Evolutionary conservation across 1,140 invertebrate genomes (phyloP).

Genomic region (Calycopis cecrops): DNA sequence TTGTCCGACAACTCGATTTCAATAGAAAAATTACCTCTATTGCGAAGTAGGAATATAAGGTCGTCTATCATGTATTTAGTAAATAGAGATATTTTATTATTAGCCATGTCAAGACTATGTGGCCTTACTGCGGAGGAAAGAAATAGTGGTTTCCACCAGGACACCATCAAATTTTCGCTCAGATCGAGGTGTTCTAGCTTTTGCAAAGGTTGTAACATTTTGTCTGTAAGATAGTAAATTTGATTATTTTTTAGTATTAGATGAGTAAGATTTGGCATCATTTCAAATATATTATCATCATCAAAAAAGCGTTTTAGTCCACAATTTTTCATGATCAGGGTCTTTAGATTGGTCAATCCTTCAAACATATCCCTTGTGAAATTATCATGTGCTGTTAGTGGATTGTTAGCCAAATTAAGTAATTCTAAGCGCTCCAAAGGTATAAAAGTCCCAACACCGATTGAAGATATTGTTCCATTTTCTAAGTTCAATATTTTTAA

Average conservation of each 20-base stretch:
- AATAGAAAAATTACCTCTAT: constrained; percentile 32
- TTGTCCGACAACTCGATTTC: constrained; percentile 71
- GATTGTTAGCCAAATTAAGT: constrained; percentile 74
- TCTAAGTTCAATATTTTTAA: constrained; percentile 68
- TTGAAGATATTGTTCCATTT: constrained; percentile 69
- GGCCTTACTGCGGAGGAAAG: constrained; percentile 46
- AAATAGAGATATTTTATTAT: constrained; percentile 75
- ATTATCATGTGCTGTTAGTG: constrained; percentile 51
- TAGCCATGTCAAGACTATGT: constrained; percentile 51
- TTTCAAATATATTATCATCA: constrained; percentile 68
- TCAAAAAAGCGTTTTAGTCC: constrained; percentile 63
- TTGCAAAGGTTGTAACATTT: constrained; percentile 61
- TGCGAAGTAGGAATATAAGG: constrained; percentile 61
- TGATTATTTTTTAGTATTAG: constrained; percentile 70
- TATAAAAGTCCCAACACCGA: constrained; percentile 63
- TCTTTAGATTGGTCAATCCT: constrained; percentile 66
- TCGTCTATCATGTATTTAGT: constrained; percentile 75
- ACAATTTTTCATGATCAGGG: constrained; percentile 69
- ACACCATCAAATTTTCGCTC: constrained; percentile 66
- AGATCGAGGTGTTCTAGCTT: constrained; percentile 66
- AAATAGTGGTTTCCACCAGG: constrained; percentile 72
- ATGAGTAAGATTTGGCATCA: constrained; percentile 69
- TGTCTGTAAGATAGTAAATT: constrained; percentile 55
- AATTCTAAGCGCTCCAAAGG: constrained; percentile 59
- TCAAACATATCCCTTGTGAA: constrained; percentile 58